Evolutionary conservation across 2,888 invertebrate species (phyloP).

Genomic region (Branchinecta sandiegonensis): DNA sequence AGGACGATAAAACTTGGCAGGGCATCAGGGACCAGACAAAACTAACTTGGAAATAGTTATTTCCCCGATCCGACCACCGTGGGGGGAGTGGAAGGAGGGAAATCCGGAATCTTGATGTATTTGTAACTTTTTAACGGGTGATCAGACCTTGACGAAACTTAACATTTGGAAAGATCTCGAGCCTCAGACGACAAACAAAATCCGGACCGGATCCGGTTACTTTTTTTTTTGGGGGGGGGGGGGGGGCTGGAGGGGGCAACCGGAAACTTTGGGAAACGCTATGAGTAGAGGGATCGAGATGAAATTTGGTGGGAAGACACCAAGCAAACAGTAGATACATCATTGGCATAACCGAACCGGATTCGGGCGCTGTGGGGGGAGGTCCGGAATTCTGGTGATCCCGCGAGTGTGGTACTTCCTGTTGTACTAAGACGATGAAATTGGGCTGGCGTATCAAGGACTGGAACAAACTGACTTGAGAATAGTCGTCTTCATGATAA

Average conservation of each 20-base stretch:
- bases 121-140: background rate
- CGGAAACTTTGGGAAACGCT: background rate
- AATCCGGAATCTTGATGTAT: background rate
- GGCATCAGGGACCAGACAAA: background rate
- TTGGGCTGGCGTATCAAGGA: no score
- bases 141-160: background rate
- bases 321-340: slow-evolving; percentile 1
- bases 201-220: background rate
- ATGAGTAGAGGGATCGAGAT: background rate
- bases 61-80: background rate
- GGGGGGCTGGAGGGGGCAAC: background rate
- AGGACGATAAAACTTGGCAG: background rate
- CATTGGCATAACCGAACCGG: slow-evolving; percentile 1
- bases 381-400: background rate
- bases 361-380: background rate
- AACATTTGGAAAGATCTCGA: background rate
- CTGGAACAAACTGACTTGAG: no score
- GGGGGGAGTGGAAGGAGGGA: background rate
- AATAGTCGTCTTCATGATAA: no score
- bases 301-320: background rate
- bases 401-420: background rate
- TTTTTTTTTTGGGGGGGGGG: background rate
- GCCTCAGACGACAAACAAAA: background rate
- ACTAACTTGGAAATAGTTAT: background rate
- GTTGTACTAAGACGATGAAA: no score